Conservation (phyloP, 2,888 invertebrate species). For the Tanaodytes sp. region DNA sequence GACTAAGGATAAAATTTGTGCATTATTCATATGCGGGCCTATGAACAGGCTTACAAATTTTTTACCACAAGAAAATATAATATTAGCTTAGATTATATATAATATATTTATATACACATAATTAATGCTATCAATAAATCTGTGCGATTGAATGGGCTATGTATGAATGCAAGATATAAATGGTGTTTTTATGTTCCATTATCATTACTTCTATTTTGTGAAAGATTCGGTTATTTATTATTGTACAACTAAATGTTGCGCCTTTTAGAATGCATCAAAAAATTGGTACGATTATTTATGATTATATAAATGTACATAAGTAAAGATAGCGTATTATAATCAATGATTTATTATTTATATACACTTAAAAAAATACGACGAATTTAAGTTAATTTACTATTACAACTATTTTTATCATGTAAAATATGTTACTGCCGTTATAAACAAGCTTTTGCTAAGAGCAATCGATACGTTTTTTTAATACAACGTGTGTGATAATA, state of each 20-base stretch:
- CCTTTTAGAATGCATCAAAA: too few species aligned
- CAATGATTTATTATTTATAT: slow-evolving; percentile 58
- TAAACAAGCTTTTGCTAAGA: slow-evolving; percentile 64
- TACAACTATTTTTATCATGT: slow-evolving; percentile 65
- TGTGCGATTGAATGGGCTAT: too few species aligned
- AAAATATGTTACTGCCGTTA: slow-evolving; percentile 64
- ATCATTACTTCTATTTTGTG: too few species aligned
- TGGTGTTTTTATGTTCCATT: too few species aligned
- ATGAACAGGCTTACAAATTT: slow-evolving; percentile 61
- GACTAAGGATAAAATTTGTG: slow-evolving; percentile 17
- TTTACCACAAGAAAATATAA: slow-evolving; percentile 70
- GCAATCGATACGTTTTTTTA: slow-evolving; percentile 41
- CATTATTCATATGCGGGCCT: slow-evolving; percentile 58
- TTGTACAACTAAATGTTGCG: too few species aligned
- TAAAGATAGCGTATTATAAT: slow-evolving; percentile 55
- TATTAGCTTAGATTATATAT: slow-evolving; percentile 60
- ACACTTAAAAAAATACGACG: slow-evolving; percentile 44
- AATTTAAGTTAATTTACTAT: slow-evolving; percentile 60
- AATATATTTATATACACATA: slow-evolving; percentile 65
- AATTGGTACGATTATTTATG: slow-evolving; percentile 24
- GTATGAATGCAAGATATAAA: too few species aligned
- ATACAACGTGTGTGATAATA: slow-evolving; percentile 72
- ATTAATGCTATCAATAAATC: too few species aligned
- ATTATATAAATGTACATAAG: slow-evolving; percentile 62
- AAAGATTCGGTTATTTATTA: too few species aligned